Base-by-base conservation (phyloP, 2,113 vertebrate genomes). In the Jaculus jaculus region DNA sequence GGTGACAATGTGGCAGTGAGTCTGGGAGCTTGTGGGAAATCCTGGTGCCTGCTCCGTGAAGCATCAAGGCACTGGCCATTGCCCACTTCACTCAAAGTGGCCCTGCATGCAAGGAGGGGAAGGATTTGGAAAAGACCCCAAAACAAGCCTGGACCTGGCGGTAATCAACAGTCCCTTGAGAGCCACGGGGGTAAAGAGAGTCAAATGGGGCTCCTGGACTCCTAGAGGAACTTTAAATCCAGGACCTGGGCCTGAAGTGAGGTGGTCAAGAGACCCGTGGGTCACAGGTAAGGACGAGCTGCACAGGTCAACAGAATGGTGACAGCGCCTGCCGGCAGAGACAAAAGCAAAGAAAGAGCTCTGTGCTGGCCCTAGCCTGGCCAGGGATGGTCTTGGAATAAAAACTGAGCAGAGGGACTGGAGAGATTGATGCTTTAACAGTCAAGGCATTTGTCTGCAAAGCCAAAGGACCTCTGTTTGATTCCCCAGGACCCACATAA, bases 1-100 rank as follows among this genome's bases (percentile, higher is more conserved):
- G 16, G 4, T n/a, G 54, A n/a, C 7, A 15, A 17, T 7, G 0
- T 4, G 0, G 61, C 10, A 6, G 13, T 39, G 65, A 63, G 26
- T 65, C 17, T 5, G 65, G 16, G 54, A 13, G 12, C 3, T 0
- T 42, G 2, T 0, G 4, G 2, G 28, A 3, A 34, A 21, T 37
- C 20, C 58, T 23, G 1, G 7, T 4, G 3, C 23, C 83, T 58
- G 6, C 9, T 21, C 79, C 30, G 26, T 32, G 30, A 32, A 26
- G 42, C 28, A 21, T 12, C 20, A 21, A 68, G 26, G 5, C 74
- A 28, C 0, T 0, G 37, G 18, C 58, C 26, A 18, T 23, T 77
- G 51, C 24, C 37, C 30, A 4, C 3, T 24, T 37, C 30, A 51
- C 32, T 54, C 32, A 54, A 28, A 30, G 21, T 32, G 68, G n/a